phyloP scores from a whole-genome alignment of 2,113 vertebrate genomes.

The Sinocyclocheilus anophthalmus region DNA sequence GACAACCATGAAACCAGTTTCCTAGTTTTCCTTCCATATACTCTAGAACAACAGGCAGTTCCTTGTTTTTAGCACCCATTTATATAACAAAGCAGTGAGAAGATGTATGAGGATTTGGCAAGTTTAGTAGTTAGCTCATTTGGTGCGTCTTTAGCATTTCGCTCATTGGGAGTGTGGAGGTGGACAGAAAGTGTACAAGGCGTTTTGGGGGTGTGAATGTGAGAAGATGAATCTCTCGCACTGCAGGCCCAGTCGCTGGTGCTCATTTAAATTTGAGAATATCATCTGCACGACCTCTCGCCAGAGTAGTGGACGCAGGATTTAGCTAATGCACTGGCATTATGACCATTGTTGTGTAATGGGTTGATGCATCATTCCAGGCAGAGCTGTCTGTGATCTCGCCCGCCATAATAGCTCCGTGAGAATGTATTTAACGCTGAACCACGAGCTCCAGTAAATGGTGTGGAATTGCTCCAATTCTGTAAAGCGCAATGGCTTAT shows the following conservation, averaged over 20 bases:
- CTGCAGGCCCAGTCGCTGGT: conserved; percentile 20
- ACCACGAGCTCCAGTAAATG: conserved; percentile 26
- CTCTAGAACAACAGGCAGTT: conserved; percentile 45
- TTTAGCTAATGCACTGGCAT: conserved; percentile 50
- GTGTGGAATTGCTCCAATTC: conserved; percentile 21
- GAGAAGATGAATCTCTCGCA: conserved; percentile 3
- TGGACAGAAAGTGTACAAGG: not conserved
- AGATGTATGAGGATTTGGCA: not conserved
- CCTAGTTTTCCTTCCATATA: conserved; percentile 55
- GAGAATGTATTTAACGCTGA: conserved; percentile 47
- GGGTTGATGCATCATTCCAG: conserved; percentile 55
- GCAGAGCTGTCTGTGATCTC: conserved; percentile 50
- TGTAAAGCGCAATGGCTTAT: not conserved
- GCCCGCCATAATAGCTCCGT: conserved; percentile 26
- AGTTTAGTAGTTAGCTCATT: conserved; percentile 16
- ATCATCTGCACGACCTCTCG: conserved; percentile 43
- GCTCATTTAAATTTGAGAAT: conserved; percentile 55
- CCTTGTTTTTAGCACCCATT: conserved; percentile 29
- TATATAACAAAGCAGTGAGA: conserved; percentile 38
- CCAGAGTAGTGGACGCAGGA: conserved; percentile 34
- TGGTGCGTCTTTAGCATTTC: conserved; percentile 15
- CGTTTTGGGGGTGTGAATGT: conserved; percentile 21
- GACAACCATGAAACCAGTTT: conserved; percentile 55
- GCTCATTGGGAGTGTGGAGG: not conserved
- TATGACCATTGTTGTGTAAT: conserved; percentile 52